Conservation (phyloP, 2,888 invertebrate species). For the Candidula unifasciata region DNA sequence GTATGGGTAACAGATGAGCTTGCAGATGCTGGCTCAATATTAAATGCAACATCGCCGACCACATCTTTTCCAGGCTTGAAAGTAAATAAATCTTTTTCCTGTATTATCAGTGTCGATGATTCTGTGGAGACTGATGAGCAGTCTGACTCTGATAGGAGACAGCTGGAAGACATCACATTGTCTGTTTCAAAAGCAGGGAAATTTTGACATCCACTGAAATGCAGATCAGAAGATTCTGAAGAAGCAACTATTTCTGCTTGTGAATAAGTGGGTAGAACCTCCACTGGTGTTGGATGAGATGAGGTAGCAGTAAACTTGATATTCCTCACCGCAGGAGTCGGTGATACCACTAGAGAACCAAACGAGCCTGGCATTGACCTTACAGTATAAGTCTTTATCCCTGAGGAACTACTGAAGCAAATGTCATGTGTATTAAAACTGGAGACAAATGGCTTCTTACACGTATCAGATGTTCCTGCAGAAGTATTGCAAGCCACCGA, state of each 20-base stretch:
- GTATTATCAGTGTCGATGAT: not conserved
- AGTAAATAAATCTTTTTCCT: constrained; percentile 20
- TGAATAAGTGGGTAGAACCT: not conserved
- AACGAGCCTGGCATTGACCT: not conserved
- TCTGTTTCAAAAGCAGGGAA: not conserved
- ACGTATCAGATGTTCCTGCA: not conserved
- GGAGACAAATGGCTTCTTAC: not conserved
- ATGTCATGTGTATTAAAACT: not conserved
- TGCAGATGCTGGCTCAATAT: not conserved
- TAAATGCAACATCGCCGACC: constrained; percentile 2
- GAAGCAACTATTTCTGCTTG: not conserved
- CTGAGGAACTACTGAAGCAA: not conserved
- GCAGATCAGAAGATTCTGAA: not conserved
- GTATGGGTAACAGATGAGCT: not conserved
- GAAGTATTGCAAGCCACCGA: not conserved
- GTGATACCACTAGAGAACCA: not conserved
- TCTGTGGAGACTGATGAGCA: not conserved
- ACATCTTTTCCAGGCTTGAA: constrained; percentile 6
- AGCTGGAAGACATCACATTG: not conserved
- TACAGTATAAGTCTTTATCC: not conserved
- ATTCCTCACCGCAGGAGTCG: not conserved
- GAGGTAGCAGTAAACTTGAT: not conserved
- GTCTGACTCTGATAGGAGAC: not conserved
- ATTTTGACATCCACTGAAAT: not conserved
- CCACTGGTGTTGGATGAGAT: not conserved